Conservation (phyloP, 2,113 vertebrate species). For the Piprites chloris region DNA sequence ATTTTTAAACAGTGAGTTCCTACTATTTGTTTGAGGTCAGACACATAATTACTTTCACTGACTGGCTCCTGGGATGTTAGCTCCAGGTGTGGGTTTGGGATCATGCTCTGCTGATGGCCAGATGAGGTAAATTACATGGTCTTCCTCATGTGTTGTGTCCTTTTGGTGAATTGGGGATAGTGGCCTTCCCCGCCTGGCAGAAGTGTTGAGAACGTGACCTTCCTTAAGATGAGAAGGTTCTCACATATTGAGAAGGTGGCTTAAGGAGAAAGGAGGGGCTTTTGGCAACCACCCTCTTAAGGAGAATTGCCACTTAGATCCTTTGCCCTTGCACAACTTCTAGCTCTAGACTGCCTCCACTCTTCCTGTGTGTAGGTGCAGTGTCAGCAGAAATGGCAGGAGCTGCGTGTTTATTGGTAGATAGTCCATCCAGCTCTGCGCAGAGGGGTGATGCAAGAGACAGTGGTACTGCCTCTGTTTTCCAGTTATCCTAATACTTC, state of each 20-base stretch:
- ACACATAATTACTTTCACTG: neutral
- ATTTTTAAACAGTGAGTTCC: conserved; percentile 7
- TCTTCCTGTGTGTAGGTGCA: neutral
- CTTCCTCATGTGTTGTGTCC: neutral
- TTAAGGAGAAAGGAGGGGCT: neutral
- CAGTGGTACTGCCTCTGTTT: neutral
- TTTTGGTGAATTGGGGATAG: neutral
- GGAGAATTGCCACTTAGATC: neutral
- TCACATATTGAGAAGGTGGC: neutral
- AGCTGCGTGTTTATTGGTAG: neutral
- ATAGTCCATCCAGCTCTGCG: neutral
- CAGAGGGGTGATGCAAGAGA: neutral
- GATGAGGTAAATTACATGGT: neutral
- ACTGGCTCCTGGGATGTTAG: neutral
- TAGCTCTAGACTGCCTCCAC: neutral
- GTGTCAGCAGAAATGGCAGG: neutral
- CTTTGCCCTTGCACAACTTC: neutral
- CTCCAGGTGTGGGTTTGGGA: neutral
- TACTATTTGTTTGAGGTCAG: conserved; percentile 19
- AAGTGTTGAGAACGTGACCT: neutral
- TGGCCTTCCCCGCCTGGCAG: neutral
- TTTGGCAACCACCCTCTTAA: neutral
- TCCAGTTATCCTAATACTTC: neutral
- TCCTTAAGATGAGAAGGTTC: neutral
- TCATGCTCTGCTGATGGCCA: neutral